phyloP scores from a whole-genome alignment of 23 tunicate species.

The Corella eumyota region DNA sequence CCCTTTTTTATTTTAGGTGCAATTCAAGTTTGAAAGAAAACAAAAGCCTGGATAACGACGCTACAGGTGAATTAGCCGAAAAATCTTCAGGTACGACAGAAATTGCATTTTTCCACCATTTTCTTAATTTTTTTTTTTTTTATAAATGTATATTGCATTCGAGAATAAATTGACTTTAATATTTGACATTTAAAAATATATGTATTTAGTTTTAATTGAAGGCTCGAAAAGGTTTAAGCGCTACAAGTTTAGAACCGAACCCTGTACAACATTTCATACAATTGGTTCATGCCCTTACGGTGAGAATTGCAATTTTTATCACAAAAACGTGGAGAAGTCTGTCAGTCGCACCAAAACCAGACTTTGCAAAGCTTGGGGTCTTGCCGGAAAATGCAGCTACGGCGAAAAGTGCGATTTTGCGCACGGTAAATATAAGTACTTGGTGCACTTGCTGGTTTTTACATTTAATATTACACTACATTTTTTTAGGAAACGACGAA shows the following conservation, averaged over 20 bases:
- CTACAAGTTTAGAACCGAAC: slow-evolving; percentile 40
- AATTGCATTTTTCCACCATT: too few species aligned
- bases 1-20: too few species aligned
- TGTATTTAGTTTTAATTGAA: too few species aligned
- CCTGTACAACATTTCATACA: slow-evolving; percentile 56
- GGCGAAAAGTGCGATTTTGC: slow-evolving; percentile 87
- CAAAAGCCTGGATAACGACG: too few species aligned
- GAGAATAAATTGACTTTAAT: too few species aligned
- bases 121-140: too few species aligned
- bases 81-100: too few species aligned
- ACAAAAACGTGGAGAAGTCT: slow-evolving; percentile 33
- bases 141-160: too few species aligned
- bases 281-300: slow-evolving; percentile 77
- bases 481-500: slow-evolving; percentile 49
- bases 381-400: slow-evolving; percentile 48
- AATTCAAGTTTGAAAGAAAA: too few species aligned
- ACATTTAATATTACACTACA: background rate
- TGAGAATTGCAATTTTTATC: slow-evolving; percentile 56
- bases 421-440: slow-evolving; percentile 31
- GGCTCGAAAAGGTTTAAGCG: too few species aligned
- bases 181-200: too few species aligned
- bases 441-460: background rate
- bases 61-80: too few species aligned
- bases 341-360: slow-evolving; percentile 33
- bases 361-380: slow-evolving; percentile 55